Evolutionary conservation across 2,797 vertebrate genomes (phyloP), one percentile per base, ranked within the genome.

Genomic region (Melanotaenia parkinsoni): DNA sequence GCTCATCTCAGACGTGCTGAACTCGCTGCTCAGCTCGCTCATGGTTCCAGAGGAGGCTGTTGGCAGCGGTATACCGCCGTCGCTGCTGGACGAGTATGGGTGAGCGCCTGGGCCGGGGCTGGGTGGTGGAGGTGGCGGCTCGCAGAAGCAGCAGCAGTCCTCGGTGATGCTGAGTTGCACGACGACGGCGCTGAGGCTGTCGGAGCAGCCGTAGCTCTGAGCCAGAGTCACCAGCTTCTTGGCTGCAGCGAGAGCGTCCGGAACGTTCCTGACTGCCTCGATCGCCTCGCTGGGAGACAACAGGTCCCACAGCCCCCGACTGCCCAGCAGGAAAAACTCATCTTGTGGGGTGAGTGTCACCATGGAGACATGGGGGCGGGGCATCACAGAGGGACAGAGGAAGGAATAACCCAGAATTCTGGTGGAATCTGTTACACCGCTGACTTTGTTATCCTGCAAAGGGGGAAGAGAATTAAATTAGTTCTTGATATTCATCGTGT

Each of bases 1-100:
- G 93, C 98, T 99, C 97, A 99, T 99, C 84, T 99, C 98, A 0
- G 98, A 99, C 0, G 96, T 96, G 76, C 97, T 99, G 72, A 99
- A 96, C 94, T 99, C 98, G 0, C 98, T 98, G 94, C 97, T 99
- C 76, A 97, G 95, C 92, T 99, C 98, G 0, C 97, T 98, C 86
- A 64, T 82, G 0, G 89, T 90, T 9, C 97, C 97, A 0, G 96
- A 97, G 0, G 96, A 97, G 0, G 96, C 93, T 0, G 94, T 95
- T 69, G 24, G 96, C 88, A 2, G 86, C 85, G 1, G 94, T 2
- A 3, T 93, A 88, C 68, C 93, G 80, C 67, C 80, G 0, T 85
- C 91, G 0, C 54, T 40, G 2, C 74, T 11, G 0, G 50, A 63
- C 0, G 81, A 70, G 61, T 80, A 89, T 0, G 88, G 66, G 59